phyloP scores from a whole-genome alignment of 2,113 vertebrate species.

The Ibidorhyncha struthersii region DNA sequence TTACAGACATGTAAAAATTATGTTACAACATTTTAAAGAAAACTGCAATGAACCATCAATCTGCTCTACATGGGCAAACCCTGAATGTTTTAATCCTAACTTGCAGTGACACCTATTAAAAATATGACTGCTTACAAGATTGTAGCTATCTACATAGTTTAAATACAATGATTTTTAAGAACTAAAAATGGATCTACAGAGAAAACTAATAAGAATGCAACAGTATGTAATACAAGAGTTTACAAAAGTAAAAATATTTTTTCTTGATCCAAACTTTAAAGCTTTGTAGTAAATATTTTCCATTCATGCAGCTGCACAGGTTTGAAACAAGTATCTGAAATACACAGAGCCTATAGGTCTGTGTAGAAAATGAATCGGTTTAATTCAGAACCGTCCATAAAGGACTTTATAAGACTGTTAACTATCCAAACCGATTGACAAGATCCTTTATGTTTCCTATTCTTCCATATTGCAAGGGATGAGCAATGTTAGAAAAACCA shows the following conservation, averaged over 20 bases:
- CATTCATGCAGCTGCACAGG: constrained; percentile 32
- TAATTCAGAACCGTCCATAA: not conserved
- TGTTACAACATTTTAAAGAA: constrained; percentile 73
- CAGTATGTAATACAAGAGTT: constrained; percentile 46
- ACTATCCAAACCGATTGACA: not conserved
- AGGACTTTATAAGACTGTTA: not conserved
- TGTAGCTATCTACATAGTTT: constrained; percentile 6
- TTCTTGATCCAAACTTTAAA: constrained; percentile 53
- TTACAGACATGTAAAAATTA: constrained; percentile 79
- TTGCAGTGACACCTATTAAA: constrained; percentile 33
- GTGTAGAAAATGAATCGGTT: not conserved
- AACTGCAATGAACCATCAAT: constrained; percentile 32
- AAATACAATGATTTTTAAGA: constrained; percentile 5
- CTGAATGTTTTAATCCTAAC: not conserved
- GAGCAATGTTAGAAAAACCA: not conserved
- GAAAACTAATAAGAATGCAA: not conserved
- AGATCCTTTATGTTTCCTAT: not conserved
- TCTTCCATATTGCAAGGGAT: not conserved
- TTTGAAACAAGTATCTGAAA: constrained; percentile 30
- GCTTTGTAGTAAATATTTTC: constrained; percentile 49
- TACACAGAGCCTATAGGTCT: not conserved
- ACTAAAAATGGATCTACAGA: constrained; percentile 16
- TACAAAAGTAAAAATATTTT: constrained; percentile 60
- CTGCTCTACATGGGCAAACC: constrained; percentile 12
- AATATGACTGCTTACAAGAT: constrained; percentile 22